Percentiles rank a stretch among this genome's conserved stretches.
Evolutionary conservation across 2,888 invertebrate species (phyloP).

Genomic region (Lypha dubia): DNA sequence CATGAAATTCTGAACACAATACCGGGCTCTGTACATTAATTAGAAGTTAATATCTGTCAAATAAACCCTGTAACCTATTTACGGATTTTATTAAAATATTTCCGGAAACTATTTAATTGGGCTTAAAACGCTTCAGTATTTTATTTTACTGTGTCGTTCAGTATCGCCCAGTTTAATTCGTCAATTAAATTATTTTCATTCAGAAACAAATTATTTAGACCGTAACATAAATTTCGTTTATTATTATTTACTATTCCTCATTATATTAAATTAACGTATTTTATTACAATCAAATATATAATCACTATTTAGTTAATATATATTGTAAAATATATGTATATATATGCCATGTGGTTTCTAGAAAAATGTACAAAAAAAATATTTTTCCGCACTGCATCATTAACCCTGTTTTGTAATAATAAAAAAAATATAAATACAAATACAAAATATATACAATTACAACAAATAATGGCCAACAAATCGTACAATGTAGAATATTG

Average conservation of each 20-base stretch:
- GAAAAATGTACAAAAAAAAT: neutral
- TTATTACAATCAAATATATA: neutral
- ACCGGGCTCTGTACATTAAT: too few relatives aligned
- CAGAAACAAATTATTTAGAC: too few relatives aligned
- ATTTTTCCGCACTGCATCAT: slow-evolving; percentile 68
- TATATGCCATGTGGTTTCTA: slow-evolving; percentile 30
- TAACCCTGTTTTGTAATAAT: slow-evolving; percentile 57
- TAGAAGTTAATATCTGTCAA: too few relatives aligned
- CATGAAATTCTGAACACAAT: too few relatives aligned
- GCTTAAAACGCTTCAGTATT: too few relatives aligned
- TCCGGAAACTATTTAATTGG: too few relatives aligned
- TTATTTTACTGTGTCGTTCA: too few relatives aligned
- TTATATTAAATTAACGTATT: slow-evolving; percentile 16
- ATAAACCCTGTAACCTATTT: too few relatives aligned
- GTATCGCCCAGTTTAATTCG: too few relatives aligned
- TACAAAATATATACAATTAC: slow-evolving; percentile 9
- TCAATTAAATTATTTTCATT: too few relatives aligned
- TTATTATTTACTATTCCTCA: neutral
- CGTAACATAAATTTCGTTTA: too few relatives aligned
- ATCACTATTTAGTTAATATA: slow-evolving; percentile 1
- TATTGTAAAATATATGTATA: neutral
- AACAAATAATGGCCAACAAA: neutral
- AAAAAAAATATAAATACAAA: neutral
- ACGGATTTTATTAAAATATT: too few relatives aligned
- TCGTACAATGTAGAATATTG: slow-evolving; percentile 3